phyloP scores from a whole-genome alignment of 2,113 vertebrate species.

The Dipodomys merriami region DNA sequence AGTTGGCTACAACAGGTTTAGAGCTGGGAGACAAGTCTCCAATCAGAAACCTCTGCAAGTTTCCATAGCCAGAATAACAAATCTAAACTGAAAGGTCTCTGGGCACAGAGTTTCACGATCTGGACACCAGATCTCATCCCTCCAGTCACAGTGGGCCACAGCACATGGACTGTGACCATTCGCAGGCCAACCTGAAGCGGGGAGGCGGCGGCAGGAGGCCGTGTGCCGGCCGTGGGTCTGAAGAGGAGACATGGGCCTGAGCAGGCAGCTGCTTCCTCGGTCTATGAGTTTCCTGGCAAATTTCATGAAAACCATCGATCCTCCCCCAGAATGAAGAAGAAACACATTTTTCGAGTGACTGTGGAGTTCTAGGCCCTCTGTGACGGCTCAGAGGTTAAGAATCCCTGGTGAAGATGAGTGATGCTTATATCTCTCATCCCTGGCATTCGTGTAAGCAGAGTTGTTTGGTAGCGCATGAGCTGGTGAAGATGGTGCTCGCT shows the following conservation, averaged over 20 bases:
- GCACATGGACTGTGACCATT: too few relatives aligned
- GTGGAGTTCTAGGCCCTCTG: neutral
- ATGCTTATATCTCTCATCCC: neutral
- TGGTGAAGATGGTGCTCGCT: too few relatives aligned
- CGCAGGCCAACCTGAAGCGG: neutral
- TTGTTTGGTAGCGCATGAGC: neutral
- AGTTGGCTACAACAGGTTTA: neutral
- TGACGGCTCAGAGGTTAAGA: neutral
- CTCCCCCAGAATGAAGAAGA: conserved; percentile 11
- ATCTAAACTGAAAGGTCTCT: neutral
- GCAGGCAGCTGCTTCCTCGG: neutral
- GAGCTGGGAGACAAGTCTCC: neutral
- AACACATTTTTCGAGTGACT: neutral
- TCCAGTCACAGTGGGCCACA: neutral
- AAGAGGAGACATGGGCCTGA: neutral
- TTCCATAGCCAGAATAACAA: neutral
- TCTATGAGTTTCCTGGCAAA: neutral
- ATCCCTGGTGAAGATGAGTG: neutral
- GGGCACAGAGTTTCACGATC: neutral
- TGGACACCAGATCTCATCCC: neutral
- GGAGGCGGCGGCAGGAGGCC: neutral
- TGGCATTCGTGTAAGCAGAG: neutral
- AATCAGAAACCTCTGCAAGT: neutral
- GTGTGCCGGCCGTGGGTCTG: neutral
- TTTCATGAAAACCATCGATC: neutral